Base-by-base conservation (phyloP, 2,113 vertebrate genomes). In the Rattus rattus region DNA sequence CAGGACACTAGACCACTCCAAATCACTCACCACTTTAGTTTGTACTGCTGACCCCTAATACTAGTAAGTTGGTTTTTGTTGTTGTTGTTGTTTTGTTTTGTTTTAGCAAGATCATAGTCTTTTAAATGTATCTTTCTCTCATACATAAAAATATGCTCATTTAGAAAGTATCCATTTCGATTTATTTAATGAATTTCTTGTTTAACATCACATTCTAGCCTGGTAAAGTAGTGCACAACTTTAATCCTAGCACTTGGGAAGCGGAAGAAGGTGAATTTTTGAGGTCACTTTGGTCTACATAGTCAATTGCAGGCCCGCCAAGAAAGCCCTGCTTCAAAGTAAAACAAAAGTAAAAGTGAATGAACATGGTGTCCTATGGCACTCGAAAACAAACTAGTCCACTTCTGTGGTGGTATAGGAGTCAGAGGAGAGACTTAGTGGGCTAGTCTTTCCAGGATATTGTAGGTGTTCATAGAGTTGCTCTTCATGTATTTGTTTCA, bases 111-210 rank as follows among this genome's bases (percentile, higher is more conserved):
- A 54, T 81, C 26, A 52, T n/a, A 49, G 7, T 61, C 67, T 9
- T 88, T 92, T 89, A 59, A 39, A 54, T 20, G 85, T 56, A 19
- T 20, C 77, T 69, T 94, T 86, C 13, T 3, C 33, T 92, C 16
- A 43, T 84, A 67, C 10, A 36, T 83, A 12, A 93, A 92, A 94
- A 72, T 67, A 26, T 91, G 20, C 47, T 81, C 16, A 30, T 67
- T 11, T 93, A 9, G 49, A 67, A 89, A 91, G 86, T 80, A 91
- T n/a, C 22, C 36, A 61, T 76, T 95, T 89, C 56, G 30, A 81
- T 81, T 92, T 90, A 26, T 72, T 91, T 61, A 85, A 13, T 89
- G 69, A 76, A 56, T 67, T 75, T 36, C 9, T 63, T 86, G 84
- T 67, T 86, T 49, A 12, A 43, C 49, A 49, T 86, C 43, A 36